Evolutionary conservation across 2,797 vertebrate species (phyloP).

Genomic region (Epinephelus awoara): DNA sequence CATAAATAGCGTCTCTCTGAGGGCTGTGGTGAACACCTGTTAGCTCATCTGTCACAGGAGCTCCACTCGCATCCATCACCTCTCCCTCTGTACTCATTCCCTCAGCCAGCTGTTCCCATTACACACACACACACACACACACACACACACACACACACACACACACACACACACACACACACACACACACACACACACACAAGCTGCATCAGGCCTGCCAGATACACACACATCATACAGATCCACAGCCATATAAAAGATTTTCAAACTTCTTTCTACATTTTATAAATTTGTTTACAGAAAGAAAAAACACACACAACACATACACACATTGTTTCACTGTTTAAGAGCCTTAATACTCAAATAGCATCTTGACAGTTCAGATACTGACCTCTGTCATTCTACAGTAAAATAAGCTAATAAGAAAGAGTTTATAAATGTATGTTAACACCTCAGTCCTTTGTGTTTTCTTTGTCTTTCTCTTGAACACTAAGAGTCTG

Average conservation of each 20-base stretch:
- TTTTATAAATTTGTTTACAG: constrained; percentile 31
- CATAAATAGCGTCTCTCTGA: constrained; percentile 97
- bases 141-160: constrained; percentile 27
- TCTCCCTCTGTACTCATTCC: constrained; percentile 92
- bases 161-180: constrained; percentile 45
- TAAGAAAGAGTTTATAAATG: not conserved
- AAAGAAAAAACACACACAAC: not conserved
- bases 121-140: constrained; percentile 64
- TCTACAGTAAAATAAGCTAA: not conserved
- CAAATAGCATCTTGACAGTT: not conserved
- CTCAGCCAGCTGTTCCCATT: constrained; percentile 88
- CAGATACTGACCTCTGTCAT: constrained; percentile 26
- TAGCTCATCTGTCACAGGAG: constrained; percentile 96
- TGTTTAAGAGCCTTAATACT: no score
- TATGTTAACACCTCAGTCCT: not conserved
- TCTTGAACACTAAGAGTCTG: not conserved
- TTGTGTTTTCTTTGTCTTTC: no score
- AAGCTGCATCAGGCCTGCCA: constrained; percentile 51
- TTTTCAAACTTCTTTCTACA: constrained; percentile 38
- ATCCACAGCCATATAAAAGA: constrained; percentile 33
- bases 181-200: constrained; percentile 63
- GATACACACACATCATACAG: constrained; percentile 31
- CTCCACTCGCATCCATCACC: constrained; percentile 98
- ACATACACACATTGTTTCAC: not conserved
- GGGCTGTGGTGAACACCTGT: constrained; percentile 98